Evolutionary conservation across 2,797 vertebrate species (phyloP).

Genomic region (Phoeniculus purpureus): DNA sequence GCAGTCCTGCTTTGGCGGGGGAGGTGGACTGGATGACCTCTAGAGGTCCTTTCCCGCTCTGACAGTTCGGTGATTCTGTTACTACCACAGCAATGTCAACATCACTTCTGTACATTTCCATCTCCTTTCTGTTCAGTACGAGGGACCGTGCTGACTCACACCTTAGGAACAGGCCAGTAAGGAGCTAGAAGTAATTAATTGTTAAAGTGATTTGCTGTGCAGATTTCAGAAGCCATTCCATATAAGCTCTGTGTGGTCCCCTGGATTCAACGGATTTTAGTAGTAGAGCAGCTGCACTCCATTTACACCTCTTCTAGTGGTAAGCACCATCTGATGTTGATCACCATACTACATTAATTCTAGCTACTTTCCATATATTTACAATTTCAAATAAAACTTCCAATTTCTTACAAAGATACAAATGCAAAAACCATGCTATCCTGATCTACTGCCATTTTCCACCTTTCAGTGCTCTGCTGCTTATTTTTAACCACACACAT

Average conservation of each 20-base stretch:
- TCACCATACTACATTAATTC: neutral
- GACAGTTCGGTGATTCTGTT: no score
- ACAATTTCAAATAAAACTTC: neutral
- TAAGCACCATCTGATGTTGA: neutral
- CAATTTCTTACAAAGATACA: neutral
- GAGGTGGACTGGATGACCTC: no score
- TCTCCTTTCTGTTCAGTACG: fast-evolving
- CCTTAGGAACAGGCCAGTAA: neutral
- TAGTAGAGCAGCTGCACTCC: neutral
- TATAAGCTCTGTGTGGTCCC: neutral
- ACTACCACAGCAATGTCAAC: no score
- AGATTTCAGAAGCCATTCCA: neutral
- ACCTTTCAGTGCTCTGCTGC: fast-evolving
- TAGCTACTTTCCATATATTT: neutral
- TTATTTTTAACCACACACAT: neutral
- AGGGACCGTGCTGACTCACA: neutral
- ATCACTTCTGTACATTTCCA: no score
- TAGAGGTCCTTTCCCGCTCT: no score
- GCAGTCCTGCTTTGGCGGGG: no score
- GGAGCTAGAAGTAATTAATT: neutral
- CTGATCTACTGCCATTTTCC: neutral
- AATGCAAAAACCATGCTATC: neutral
- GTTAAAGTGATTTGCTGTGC: neutral
- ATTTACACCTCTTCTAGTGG: neutral
- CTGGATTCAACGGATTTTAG: neutral